phyloP scores from a whole-genome alignment of 2,888 invertebrate species.

The Marasmarcha lunaedactyla region DNA sequence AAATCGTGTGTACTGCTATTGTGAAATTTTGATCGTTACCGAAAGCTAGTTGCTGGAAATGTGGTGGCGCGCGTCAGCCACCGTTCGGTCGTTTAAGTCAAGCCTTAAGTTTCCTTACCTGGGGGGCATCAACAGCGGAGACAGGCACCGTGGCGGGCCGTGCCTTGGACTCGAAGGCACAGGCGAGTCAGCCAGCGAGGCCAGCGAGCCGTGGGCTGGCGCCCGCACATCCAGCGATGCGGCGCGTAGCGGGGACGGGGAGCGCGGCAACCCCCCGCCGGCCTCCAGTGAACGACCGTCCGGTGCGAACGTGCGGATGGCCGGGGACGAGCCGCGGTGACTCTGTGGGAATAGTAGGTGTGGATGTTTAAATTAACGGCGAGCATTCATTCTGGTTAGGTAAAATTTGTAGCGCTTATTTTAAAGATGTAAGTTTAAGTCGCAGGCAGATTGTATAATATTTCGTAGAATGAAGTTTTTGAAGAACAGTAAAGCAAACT shows the following conservation, averaged over 20 bases:
- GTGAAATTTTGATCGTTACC: too few species aligned
- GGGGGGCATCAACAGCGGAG: slow-evolving; percentile 82
- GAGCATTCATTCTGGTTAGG: slow-evolving; percentile 1
- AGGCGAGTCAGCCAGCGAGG: slow-evolving; percentile 72
- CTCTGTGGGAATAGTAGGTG: slow-evolving; percentile 59
- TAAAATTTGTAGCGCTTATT: too few species aligned
- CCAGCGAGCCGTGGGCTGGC: slow-evolving; percentile 79
- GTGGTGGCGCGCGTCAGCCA: too few species aligned
- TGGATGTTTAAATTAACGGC: slow-evolving; percentile 10
- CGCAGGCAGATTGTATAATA: too few species aligned
- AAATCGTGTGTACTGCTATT: too few species aligned
- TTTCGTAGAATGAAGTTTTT: too few species aligned
- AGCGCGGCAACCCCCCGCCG: slow-evolving; percentile 73
- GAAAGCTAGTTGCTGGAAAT: too few species aligned
- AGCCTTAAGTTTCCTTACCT: slow-evolving; percentile 41
- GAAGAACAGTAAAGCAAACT: too few species aligned
- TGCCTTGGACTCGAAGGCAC: slow-evolving; percentile 53
- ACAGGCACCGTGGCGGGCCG: slow-evolving; percentile 73
- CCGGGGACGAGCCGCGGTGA: slow-evolving; percentile 86
- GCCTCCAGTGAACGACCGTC: slow-evolving; percentile 77
- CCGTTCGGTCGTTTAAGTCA: too few species aligned
- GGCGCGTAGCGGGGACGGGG: slow-evolving; percentile 83
- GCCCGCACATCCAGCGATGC: slow-evolving; percentile 82
- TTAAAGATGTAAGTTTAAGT: too few species aligned
- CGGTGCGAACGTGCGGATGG: slow-evolving; percentile 85